Conservation (phyloP, 2,797 vertebrate species). For the Lerista edwardsae region DNA sequence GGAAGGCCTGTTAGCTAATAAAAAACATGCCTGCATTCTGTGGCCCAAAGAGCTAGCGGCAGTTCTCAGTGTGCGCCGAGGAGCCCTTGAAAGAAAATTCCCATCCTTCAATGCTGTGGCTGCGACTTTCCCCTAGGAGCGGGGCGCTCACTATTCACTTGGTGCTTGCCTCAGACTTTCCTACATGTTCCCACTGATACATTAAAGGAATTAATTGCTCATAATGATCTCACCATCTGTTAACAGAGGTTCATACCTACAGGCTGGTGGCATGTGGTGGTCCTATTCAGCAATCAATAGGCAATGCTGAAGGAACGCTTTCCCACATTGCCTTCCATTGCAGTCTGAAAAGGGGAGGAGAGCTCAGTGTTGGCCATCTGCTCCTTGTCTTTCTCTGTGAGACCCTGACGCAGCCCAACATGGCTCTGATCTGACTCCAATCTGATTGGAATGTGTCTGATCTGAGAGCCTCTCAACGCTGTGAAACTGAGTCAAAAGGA, state of each 20-base stretch:
- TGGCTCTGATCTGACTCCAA: conserved; percentile 92
- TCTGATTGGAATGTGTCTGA: conserved; percentile 91
- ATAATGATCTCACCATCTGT: conserved; percentile 99
- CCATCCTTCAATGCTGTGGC: conserved; percentile 79
- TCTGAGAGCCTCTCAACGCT: conserved; percentile 87
- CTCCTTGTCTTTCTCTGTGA: conserved; percentile 93
- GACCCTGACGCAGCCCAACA: conserved; percentile 87
- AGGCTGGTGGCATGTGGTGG: conserved; percentile 91
- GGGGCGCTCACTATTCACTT: conserved; percentile 80
- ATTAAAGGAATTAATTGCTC: conserved; percentile 99
- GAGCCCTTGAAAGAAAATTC: conserved; percentile 81
- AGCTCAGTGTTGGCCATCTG: conserved; percentile 95
- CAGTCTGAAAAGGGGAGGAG: conserved; percentile 90
- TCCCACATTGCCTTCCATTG: conserved; percentile 87
- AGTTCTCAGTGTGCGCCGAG: conserved; percentile 61
- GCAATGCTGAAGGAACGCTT: conserved; percentile 80
- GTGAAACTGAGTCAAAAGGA: conserved; percentile 90
- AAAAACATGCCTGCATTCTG: conserved; percentile 74
- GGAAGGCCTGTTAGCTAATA: conserved; percentile 75
- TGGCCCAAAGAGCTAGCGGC: conserved; percentile 75
- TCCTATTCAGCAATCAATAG: conserved; percentile 89
- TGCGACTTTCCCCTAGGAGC: conserved; percentile 72
- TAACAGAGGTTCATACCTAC: conserved; percentile 93
- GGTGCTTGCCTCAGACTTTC: conserved; percentile 86
- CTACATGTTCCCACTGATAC: conserved; percentile 96